These are phyloP conservation scores for Triplophysa yarkandensis DNA, from an alignment of 2,797 vertebrate genomes.

Conservation along the genomic window DNA sequence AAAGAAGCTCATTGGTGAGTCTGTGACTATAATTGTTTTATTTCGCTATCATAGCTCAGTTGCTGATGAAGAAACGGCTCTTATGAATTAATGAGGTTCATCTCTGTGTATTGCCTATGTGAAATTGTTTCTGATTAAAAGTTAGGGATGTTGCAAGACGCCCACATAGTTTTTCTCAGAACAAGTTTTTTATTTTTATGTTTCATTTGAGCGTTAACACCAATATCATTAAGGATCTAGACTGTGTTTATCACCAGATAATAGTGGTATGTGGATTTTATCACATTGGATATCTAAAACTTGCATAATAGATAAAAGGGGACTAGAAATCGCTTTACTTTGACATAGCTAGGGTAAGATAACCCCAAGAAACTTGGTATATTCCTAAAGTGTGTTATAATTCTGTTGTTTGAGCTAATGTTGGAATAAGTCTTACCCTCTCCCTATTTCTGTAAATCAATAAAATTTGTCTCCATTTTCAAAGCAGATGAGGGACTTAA, in stretches of 20 bases:
- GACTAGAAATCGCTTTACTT: background rate
- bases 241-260: background rate
- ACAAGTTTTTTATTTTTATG: background rate
- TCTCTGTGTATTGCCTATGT: background rate
- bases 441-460: background rate
- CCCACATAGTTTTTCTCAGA: background rate
- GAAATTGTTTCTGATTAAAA: background rate
- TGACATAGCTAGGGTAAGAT: background rate
- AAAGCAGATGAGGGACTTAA: background rate
- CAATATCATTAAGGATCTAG: background rate
- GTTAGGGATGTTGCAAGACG: background rate
- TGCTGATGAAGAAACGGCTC: background rate
- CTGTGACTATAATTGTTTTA: conserved; percentile 11
- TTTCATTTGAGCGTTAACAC: background rate
- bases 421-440: background rate
- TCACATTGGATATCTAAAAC: background rate
- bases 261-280: background rate
- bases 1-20: conserved; percentile 3
- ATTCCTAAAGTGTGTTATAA: background rate
- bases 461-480: background rate
- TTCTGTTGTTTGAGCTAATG: background rate
- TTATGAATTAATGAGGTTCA: conserved; percentile 3
- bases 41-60: conserved; percentile 17
- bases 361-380: background rate
- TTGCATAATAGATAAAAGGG: background rate